Base-by-base conservation (phyloP, 2,888 invertebrate genomes). In the Allygus modestus region DNA sequence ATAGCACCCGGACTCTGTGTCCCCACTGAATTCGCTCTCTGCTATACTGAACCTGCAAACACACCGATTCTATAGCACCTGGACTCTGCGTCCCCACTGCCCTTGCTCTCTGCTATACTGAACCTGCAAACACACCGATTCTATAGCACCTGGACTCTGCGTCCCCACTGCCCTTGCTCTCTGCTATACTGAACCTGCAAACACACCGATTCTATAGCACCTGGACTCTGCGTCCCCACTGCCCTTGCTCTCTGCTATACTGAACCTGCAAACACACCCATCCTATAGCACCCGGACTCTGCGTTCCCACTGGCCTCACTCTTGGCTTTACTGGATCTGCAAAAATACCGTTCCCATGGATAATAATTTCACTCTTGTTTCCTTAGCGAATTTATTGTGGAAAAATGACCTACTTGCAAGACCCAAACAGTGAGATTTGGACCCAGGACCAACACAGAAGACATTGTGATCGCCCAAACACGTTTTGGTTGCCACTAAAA, bases 71-170 rank as follows among this genome's bases (percentile, higher is more conserved):
- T n/a, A n/a, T n/a, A n/a, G n/a, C n/a, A 98, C 0, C 98, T 98
- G 20, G 98, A 98, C 90, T 97, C 97, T 0, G 97, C 98, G 89
- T 96, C 96, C 86, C 96, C 98, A 90, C 97, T 98, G 28, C 15
- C 77, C 89, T 98, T 97, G 89, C 96, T 96, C 89, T 97, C 97
- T 28, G 97, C 97, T 88, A 98, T 96, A 91, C 98, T 98, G 90
- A 77, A 88, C 46, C 88, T 87, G 71, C 33, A 65, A 98, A 51
- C n/a, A n/a, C n/a, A n/a, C n/a, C n/a, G n/a, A n/a, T n/a, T n/a
- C n/a, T n/a, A n/a, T n/a, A n/a, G n/a, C n/a, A 98, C 0, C 98
- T 98, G 20, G 98, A 98, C 90, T 97, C 97, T 0, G 97, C 98
- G 89, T 96, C 96, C 86, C 96, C 98, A 90, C 97, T 98, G 28